A percentile compares a stretch with the other conserved stretches of the same genome.
Evolutionary conservation across 92 coral and sea anemone genomes (phyloP).

Genomic region (Phymanthus crucifer): DNA sequence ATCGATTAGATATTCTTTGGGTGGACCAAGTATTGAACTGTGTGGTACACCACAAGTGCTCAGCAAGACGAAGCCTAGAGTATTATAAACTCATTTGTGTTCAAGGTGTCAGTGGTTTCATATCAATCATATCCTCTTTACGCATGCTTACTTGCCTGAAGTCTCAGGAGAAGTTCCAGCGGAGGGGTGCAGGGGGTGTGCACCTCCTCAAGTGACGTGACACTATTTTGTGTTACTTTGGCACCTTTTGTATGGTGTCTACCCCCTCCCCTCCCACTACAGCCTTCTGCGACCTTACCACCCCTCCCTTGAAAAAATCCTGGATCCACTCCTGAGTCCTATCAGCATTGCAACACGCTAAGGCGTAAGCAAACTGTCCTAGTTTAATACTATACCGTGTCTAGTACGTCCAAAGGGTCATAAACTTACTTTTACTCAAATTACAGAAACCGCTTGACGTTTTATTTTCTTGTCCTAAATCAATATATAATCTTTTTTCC

Average conservation of each 20-base stretch:
- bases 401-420: neutral
- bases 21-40: conserved; percentile 17
- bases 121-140: neutral
- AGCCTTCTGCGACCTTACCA: too few relatives aligned
- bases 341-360: neutral
- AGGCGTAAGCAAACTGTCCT: neutral
- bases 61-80: conserved; percentile 1
- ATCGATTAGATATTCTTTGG: conserved; percentile 1
- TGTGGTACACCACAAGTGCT: neutral
- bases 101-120: neutral
- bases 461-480: neutral
- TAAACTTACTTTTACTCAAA: neutral
- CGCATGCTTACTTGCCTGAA: too few relatives aligned
- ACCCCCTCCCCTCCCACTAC: too few relatives aligned
- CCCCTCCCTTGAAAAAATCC: too few relatives aligned
- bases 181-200: neutral
- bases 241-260: too few relatives aligned
- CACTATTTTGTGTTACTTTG: too few relatives aligned
- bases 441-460: neutral
- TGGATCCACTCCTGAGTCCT: too few relatives aligned
- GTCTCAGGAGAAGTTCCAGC: neutral
- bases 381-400: neutral
- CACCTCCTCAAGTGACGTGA: too few relatives aligned
- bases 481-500: neutral
- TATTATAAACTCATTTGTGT: conserved; percentile 15